phyloP scores from a whole-genome alignment of 1,140 invertebrate genomes.

The Frieseomelitta varia region DNA sequence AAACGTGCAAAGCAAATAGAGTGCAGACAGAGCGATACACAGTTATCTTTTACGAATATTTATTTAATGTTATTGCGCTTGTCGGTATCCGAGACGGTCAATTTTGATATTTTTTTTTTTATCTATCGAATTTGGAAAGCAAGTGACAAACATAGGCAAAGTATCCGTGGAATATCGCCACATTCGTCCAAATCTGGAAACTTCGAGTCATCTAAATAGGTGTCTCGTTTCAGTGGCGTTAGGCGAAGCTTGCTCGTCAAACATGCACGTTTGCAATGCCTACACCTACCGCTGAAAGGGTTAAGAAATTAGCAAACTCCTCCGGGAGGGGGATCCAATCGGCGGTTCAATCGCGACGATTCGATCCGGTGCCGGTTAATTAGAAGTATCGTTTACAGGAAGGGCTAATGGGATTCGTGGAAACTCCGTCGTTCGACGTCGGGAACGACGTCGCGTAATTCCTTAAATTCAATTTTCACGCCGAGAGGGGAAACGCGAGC shows the following conservation, averaged over 20 bases:
- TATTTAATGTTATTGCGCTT: neutral
- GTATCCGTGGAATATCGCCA: too few species aligned
- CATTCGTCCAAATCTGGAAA: too few species aligned
- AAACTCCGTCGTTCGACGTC: slow-evolving; percentile 21
- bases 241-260: neutral
- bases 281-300: neutral
- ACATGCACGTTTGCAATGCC: neutral
- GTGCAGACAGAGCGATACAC: too few species aligned
- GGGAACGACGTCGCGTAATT: slow-evolving; percentile 25
- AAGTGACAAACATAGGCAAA: too few species aligned
- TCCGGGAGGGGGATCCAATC: neutral
- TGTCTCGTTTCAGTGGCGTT: neutral
- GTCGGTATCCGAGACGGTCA: too few species aligned
- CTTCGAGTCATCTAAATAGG: too few species aligned
- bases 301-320: neutral
- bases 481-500: neutral
- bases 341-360: neutral
- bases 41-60: neutral
- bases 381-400: neutral
- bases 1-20: too few species aligned
- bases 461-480: slow-evolving; percentile 32
- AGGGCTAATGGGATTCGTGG: slow-evolving; percentile 17
- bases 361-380: neutral
- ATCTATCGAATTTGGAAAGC: too few species aligned
- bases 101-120: too few species aligned